Conservation (phyloP, 2,113 vertebrate species). For the Tetrax tetrax region DNA sequence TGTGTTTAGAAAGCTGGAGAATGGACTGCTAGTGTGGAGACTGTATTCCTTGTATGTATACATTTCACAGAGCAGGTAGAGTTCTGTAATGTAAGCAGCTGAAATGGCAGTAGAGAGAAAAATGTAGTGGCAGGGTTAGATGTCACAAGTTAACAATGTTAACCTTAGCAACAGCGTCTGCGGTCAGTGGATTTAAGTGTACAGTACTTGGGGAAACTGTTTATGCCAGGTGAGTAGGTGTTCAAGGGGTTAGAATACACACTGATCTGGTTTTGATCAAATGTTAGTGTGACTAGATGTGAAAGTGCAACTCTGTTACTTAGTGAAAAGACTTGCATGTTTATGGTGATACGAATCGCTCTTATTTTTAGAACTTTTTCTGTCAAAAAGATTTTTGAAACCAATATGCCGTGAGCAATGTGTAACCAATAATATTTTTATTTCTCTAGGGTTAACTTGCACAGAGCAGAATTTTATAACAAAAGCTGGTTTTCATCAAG, state of each 20-base stretch:
- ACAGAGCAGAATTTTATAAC: conserved; percentile 97
- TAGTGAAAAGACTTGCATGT: not conserved
- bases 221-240: fast-evolving
- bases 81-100: not conserved
- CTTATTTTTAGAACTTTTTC: not conserved
- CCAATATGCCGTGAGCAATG: not conserved
- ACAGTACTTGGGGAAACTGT: not conserved
- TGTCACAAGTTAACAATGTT: not conserved
- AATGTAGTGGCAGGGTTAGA: not conserved
- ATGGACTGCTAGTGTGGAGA: not conserved
- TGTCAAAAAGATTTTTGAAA: not conserved
- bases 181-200: not conserved
- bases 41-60: not conserved
- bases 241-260: fast-evolving
- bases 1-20: not conserved
- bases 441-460: conserved; percentile 88
- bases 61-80: not conserved
- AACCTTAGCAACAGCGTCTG: not conserved
- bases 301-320: not conserved
- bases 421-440: not conserved
- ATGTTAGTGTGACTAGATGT: not conserved
- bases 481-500: conserved; percentile 88
- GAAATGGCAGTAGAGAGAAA: not conserved
- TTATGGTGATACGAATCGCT: not conserved
- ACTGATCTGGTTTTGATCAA: not conserved